Base-by-base conservation (phyloP, 1,140 invertebrate genomes). In the Pemphigus obesinymphae region DNA sequence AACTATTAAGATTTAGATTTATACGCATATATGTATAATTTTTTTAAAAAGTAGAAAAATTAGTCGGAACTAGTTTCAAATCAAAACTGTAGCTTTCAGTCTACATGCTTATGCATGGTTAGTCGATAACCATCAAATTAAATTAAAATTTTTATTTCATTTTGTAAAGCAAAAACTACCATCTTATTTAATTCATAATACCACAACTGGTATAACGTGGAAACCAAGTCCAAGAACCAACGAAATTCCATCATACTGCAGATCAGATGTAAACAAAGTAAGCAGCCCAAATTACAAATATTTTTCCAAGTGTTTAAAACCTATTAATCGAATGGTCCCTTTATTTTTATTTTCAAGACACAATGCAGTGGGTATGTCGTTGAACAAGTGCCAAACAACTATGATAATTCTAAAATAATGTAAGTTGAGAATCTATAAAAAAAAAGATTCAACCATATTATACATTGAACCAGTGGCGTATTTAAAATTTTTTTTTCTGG, bases 111-210 rank as follows among this genome's bases (percentile, higher is more conserved):
- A n/a, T n/a, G n/a, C n/a, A n/a, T n/a, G n/a, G n/a, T n/a, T n/a
- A n/a, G n/a, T n/a, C n/a, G n/a, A n/a, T n/a, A n/a, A n/a, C n/a
- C n/a, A n/a, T n/a, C n/a, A n/a, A n/a, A n/a, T n/a, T n/a, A 31
- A 31, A 61, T 61, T 20, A 0, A n/a, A n/a, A 31, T 31, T 29
- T 61, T 43, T 40, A 23, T 43, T 40, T 68, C 0, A 29, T 45
- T 45, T 70, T 45, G n/a, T 45, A 2, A 37, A 80, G 76, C 76
- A 80, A 80, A 80, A 80, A 63, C 55, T 80, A 61, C 76, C 76
- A 0, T 17, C 23, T 17, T 45, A 61, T 63, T 5, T 80, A 10
- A 61, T 80, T 20, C 55, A 80, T 20, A 80, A 80, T 5, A 80
- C 76, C 37, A 43, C 37, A 7, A 8, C 31, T 0, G 76, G 55